These are phyloP conservation scores for Camponotus floridanus DNA, from an alignment of 1,140 invertebrate species.

Conservation along the genomic window DNA sequence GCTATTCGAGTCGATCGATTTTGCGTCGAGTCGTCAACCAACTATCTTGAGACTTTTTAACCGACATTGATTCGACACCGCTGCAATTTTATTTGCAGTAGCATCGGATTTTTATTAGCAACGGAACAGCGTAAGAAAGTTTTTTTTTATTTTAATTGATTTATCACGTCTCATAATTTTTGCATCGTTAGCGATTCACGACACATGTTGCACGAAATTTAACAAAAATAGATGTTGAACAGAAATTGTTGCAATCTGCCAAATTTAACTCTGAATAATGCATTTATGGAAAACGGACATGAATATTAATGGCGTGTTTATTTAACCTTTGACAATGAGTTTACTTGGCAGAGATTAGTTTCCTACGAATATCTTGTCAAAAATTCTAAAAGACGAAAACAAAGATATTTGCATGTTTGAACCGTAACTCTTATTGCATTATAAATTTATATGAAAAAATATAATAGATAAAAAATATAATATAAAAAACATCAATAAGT, in stretches of 20 bases:
- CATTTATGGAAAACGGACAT: constrained; percentile 30
- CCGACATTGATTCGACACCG: not conserved
- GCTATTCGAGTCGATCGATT: not conserved
- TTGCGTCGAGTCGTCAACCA: not conserved
- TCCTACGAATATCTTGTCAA: not conserved
- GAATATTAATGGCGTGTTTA: constrained; percentile 48
- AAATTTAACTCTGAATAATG: constrained; percentile 24
- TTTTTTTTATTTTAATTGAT: not conserved
- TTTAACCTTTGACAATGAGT: not conserved
- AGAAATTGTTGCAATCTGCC: constrained; percentile 34
- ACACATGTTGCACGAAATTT: not conserved
- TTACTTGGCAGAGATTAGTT: constrained; percentile 22
- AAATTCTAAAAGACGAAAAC: not conserved
- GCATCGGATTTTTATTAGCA: not conserved
- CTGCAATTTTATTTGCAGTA: not conserved
- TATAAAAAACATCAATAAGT: not conserved
- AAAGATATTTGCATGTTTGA: not conserved
- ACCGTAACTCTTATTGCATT: no score
- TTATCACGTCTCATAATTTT: constrained; percentile 10
- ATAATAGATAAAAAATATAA: constrained; percentile 1
- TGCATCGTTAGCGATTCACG: not conserved
- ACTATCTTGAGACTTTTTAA: constrained; percentile 1
- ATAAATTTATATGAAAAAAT: no score
- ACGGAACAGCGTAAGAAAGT: not conserved
- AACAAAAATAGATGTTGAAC: not conserved